These are phyloP conservation scores for Ranitomeya variabilis DNA, from an alignment of 2,113 vertebrate species.

Conservation along the genomic window DNA sequence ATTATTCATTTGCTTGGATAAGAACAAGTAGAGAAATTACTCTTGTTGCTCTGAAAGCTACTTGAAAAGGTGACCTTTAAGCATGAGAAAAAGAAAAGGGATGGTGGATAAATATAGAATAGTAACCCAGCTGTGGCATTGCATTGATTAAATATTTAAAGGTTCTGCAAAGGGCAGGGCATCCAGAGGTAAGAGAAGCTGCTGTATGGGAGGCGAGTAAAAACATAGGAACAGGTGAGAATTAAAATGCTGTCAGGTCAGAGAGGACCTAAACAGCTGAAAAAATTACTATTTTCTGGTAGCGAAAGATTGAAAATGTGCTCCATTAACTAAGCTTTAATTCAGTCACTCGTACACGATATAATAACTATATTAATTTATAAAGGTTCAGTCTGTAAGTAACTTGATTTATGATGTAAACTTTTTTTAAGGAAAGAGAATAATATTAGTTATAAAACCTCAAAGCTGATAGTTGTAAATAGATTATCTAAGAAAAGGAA, in stretches of 20 bases:
- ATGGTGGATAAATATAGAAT: constrained; percentile 52
- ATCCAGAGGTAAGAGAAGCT: background rate
- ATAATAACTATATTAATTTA: background rate
- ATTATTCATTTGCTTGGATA: constrained; percentile 56
- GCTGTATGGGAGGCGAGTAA: background rate
- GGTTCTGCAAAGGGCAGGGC: background rate
- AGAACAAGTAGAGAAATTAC: constrained; percentile 56
- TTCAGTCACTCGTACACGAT: background rate
- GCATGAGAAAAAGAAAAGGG: constrained; percentile 38
- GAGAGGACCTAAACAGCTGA: background rate
- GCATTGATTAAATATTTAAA: constrained; percentile 54
- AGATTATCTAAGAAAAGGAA: no score
- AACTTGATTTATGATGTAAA: background rate
- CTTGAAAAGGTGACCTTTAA: constrained; percentile 61
- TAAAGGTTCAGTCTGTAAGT: background rate
- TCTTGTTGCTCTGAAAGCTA: constrained; percentile 58
- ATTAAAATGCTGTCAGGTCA: constrained; percentile 46
- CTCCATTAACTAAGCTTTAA: background rate
- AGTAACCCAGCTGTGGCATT: constrained; percentile 49
- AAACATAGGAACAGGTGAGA: constrained; percentile 40
- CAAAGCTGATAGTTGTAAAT: background rate
- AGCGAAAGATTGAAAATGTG: background rate
- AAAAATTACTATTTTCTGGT: constrained; percentile 1
- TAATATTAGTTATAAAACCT: background rate
- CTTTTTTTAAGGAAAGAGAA: background rate